Evolutionary conservation across 2,888 invertebrate species (phyloP).

Genomic region (Bellardia pandia): DNA sequence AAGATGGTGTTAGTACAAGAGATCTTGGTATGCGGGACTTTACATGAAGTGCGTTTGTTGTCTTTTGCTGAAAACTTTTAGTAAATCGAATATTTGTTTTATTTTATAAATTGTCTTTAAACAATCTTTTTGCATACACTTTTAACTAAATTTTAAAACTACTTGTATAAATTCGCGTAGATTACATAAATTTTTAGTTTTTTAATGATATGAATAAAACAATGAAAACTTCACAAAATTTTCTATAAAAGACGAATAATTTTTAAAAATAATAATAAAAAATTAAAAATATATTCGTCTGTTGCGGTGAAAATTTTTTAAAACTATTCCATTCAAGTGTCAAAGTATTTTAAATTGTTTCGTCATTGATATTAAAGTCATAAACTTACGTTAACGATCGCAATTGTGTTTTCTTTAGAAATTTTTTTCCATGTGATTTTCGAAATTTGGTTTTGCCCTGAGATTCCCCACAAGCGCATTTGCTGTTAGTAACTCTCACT

Average conservation of each 20-base stretch:
- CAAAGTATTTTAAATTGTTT: neutral
- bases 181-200: too few relatives aligned
- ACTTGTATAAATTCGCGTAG: neutral
- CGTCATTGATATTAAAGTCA: slow-evolving; percentile 37
- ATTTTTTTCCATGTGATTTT: slow-evolving; percentile 55
- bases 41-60: slow-evolving; percentile 24
- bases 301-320: slow-evolving; percentile 59
- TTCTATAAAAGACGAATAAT: slow-evolving; percentile 71
- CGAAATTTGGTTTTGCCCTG: slow-evolving; percentile 60
- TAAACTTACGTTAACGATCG: slow-evolving; percentile 67
- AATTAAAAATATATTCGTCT: slow-evolving; percentile 55
- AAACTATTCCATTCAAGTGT: neutral
- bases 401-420: slow-evolving; percentile 57
- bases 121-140: slow-evolving; percentile 23
- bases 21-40: slow-evolving; percentile 73
- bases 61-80: slow-evolving; percentile 68
- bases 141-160: neutral
- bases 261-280: slow-evolving; percentile 58
- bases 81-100: slow-evolving; percentile 19
- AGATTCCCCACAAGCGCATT: neutral
- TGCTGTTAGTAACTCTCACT: neutral
- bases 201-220: too few relatives aligned
- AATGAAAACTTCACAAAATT: slow-evolving; percentile 7
- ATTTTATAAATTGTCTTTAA: slow-evolving; percentile 10
- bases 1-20: slow-evolving; percentile 76